phyloP scores from a whole-genome alignment of 2,888 invertebrate species.

The Fragum whitleyi region DNA sequence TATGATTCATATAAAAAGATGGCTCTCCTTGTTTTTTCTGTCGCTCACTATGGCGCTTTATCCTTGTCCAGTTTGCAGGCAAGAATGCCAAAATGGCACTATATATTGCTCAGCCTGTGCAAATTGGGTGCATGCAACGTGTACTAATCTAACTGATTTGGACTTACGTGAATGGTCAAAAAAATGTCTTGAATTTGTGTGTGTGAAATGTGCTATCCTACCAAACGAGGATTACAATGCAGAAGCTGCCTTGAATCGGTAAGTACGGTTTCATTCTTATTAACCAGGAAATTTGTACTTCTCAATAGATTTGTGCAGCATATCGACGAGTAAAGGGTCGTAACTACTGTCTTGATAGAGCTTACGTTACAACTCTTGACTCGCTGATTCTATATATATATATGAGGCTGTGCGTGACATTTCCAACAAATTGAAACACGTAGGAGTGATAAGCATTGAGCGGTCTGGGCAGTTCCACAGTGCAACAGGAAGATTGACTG shows the following conservation, averaged over 20 bases:
- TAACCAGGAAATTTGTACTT: too few species aligned
- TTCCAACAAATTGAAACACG: too few species aligned
- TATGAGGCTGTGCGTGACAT: too few species aligned
- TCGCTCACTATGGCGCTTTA: background rate
- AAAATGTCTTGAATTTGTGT: constrained; percentile 6
- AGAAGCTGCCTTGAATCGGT: constrained; percentile 9
- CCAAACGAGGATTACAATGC: background rate
- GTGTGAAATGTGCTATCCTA: background rate
- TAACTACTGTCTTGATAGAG: too few species aligned
- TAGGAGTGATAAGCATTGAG: too few species aligned
- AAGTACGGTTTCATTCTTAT: too few species aligned
- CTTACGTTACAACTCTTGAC: too few species aligned
- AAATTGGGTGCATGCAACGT: background rate
- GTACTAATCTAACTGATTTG: background rate
- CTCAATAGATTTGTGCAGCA: too few species aligned
- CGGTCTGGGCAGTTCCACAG: too few species aligned
- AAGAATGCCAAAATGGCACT: constrained; percentile 6
- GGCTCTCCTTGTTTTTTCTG: background rate
- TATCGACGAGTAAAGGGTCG: too few species aligned
- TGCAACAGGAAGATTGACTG: too few species aligned
- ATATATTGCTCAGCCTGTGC: background rate
- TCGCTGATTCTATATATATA: too few species aligned
- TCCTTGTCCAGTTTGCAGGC: constrained; percentile 3
- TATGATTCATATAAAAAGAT: background rate
- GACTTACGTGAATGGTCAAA: constrained; percentile 6